A percentile compares a stretch with the other conserved stretches of the same genome.
These are phyloP conservation scores for Metallyticus violacea DNA, from an alignment of 2,888 invertebrate species.

Conservation along the genomic window DNA sequence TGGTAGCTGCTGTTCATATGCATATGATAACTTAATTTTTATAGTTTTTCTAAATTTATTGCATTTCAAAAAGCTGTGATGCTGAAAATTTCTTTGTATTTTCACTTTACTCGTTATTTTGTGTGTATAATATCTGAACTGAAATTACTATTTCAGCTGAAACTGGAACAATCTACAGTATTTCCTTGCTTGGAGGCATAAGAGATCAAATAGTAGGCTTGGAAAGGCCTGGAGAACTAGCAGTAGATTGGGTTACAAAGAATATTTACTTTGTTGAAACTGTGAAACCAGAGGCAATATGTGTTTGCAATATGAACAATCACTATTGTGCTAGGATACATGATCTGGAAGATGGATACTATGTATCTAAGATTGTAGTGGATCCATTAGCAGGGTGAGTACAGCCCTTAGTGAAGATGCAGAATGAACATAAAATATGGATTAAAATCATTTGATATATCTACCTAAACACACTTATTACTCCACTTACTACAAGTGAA, in stretches of 20 bases:
- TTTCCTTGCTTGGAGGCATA: constrained; percentile 44
- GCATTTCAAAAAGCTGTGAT: no score
- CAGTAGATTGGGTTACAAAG: constrained; percentile 71
- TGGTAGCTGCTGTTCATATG: no score
- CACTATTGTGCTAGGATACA: constrained; percentile 57
- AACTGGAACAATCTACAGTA: constrained; percentile 37
- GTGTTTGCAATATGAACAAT: constrained; percentile 55
- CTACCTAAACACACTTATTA: no score
- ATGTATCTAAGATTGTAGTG: constrained; percentile 59
- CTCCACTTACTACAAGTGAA: no score
- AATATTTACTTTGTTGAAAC: constrained; percentile 67
- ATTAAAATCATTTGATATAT: no score
- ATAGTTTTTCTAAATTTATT: no score
- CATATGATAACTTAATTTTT: background rate
- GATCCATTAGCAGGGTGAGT: constrained; percentile 52
- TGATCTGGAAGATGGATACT: constrained; percentile 48
- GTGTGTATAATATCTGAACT: no score
- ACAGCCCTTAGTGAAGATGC: background rate
- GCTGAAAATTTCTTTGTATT: background rate
- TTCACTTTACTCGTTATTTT: background rate
- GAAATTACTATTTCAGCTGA: constrained; percentile 16
- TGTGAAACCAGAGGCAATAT: background rate
- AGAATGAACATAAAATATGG: no score
- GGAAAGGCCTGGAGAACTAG: constrained; percentile 55
- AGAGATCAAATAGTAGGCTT: constrained; percentile 46